Conservation (phyloP, 2,113 vertebrate species). For the Lophotis ruficrista region DNA sequence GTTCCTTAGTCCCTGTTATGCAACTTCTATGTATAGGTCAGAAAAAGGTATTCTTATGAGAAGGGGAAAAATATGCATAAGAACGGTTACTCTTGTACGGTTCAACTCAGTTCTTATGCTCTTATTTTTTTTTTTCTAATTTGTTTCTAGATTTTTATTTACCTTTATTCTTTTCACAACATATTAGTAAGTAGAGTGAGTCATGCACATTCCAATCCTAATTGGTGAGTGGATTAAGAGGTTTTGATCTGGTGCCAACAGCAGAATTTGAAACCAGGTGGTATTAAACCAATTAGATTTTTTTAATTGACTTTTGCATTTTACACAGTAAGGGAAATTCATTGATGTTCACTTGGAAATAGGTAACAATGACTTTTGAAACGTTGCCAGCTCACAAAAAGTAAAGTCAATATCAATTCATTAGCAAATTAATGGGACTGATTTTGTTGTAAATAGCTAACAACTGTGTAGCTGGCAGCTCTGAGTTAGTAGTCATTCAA, state of each 20-base stretch:
- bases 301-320: constrained; percentile 54
- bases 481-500: neutral
- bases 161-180: neutral
- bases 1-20: neutral
- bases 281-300: constrained; percentile 50
- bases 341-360: constrained; percentile 41
- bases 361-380: constrained; percentile 62
- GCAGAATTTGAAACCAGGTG: constrained; percentile 36
- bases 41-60: neutral
- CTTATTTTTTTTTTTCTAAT: neutral
- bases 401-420: constrained; percentile 67
- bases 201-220: neutral
- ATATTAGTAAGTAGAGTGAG: neutral
- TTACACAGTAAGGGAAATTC: constrained; percentile 20
- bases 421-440: constrained; percentile 64
- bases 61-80: neutral
- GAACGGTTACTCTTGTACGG: neutral
- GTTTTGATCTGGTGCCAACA: neutral
- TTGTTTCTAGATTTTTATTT: neutral
- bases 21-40: neutral
- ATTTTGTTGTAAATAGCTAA: constrained; percentile 61
- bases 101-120: neutral
- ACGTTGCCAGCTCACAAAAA: constrained; percentile 24
- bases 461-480: neutral
- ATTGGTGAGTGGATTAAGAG: neutral